phyloP scores from a whole-genome alignment of 2,113 vertebrate species.

The Dicerorhinus sumatrensis region DNA sequence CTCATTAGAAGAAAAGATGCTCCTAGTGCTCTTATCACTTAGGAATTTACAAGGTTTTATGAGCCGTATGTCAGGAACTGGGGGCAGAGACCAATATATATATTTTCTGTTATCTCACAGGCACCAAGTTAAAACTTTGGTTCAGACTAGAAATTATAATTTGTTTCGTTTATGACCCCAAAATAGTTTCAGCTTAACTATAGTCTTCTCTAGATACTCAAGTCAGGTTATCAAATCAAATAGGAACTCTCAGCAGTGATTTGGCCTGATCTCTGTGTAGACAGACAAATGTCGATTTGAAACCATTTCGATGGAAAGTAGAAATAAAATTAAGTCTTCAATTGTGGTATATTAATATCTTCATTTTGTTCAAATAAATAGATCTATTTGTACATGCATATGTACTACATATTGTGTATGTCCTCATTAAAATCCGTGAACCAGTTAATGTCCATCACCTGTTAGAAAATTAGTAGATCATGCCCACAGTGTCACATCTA shows the following conservation, averaged over 20 bases:
- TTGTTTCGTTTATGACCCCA: slow-evolving; percentile 5
- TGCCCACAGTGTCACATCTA: slow-evolving; percentile 40
- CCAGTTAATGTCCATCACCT: slow-evolving; percentile 51
- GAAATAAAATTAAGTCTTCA: slow-evolving; percentile 3
- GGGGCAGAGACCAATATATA: too few relatives aligned
- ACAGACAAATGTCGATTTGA: slow-evolving; percentile 21
- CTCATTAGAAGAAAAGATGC: too few relatives aligned
- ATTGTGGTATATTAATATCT: neutral
- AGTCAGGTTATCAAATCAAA: neutral
- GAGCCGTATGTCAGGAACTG: too few relatives aligned
- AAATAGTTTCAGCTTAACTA: neutral
- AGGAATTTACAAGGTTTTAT: too few relatives aligned
- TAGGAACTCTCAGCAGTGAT: neutral
- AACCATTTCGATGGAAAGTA: slow-evolving; percentile 28
- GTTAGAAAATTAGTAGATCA: slow-evolving; percentile 64
- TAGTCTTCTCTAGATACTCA: neutral
- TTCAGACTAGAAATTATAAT: slow-evolving; percentile 38
- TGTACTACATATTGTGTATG: neutral
- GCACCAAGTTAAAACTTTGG: neutral
- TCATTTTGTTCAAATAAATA: slow-evolving; percentile 10
- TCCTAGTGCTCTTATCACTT: too few relatives aligned
- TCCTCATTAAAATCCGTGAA: slow-evolving; percentile 51
- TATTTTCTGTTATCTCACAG: too few relatives aligned
- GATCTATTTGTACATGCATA: neutral
- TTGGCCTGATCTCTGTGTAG: neutral